phyloP scores from a whole-genome alignment of 2,113 vertebrate genomes.

The Naja naja region DNA sequence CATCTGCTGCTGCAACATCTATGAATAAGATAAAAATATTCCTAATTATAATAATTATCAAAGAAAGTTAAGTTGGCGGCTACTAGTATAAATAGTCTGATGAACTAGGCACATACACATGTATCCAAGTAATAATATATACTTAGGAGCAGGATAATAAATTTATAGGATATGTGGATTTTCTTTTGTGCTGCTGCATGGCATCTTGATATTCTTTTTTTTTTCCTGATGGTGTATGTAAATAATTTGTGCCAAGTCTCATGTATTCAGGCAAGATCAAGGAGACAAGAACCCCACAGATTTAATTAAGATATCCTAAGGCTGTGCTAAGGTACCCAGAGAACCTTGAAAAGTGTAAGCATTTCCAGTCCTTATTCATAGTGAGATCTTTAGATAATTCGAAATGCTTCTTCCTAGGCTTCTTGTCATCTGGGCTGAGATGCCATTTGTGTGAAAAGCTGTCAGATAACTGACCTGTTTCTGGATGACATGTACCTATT shows the following conservation, averaged over 20 bases:
- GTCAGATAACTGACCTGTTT: background rate
- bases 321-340: background rate
- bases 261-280: background rate
- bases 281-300: background rate
- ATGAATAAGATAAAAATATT: background rate
- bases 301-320: background rate
- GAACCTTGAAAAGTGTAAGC: background rate
- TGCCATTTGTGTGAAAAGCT: background rate
- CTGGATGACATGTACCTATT: background rate
- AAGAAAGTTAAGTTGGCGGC: background rate
- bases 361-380: background rate
- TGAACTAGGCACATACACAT: background rate
- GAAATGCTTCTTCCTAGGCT: background rate
- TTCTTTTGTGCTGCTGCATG: background rate
- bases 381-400: background rate
- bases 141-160: background rate
- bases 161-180: background rate
- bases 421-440: background rate
- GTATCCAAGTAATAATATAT: background rate
- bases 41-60: background rate
- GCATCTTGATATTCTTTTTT: background rate
- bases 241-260: background rate
- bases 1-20: background rate
- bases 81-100: background rate
- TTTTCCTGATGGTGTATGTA: background rate